A percentile compares a stretch with the other conserved stretches of the same genome.
Evolutionary conservation across 2,888 invertebrate genomes (phyloP).

Genomic region (Dynastes hyllus): DNA sequence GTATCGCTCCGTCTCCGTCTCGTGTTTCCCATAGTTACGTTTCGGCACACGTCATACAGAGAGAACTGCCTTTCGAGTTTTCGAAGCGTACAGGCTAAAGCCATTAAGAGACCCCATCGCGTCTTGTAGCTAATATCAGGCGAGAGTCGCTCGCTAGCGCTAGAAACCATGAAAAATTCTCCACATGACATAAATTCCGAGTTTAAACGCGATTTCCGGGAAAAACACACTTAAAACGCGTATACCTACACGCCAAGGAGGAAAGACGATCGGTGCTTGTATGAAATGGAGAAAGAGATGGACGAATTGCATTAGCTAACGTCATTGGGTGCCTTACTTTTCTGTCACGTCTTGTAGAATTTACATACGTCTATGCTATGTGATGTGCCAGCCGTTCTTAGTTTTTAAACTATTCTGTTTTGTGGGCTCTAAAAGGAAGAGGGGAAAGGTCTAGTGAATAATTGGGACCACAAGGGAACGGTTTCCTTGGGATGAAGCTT

Average conservation of each 20-base stretch:
- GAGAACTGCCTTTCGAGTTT: conserved; percentile 50
- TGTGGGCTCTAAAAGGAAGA: conserved; percentile 40
- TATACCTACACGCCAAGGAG: not conserved
- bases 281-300: not conserved
- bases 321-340: not conserved
- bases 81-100: conserved; percentile 54
- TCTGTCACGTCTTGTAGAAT: no score
- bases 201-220: conserved; percentile 66
- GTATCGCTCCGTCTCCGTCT: conserved; percentile 48
- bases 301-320: conserved; percentile 44
- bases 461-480: conserved; percentile 40
- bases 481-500: not conserved
- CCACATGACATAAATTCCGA: conserved; percentile 64
- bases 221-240: conserved; percentile 55
- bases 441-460: conserved; percentile 38
- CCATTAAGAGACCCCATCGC: conserved; percentile 67
- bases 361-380: not conserved
- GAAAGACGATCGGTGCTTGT: not conserved
- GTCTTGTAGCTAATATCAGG: conserved; percentile 65
- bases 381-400: not conserved
- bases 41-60: conserved; percentile 44
- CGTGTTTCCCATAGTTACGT: conserved; percentile 2
- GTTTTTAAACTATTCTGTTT: conserved; percentile 36
- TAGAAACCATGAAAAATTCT: conserved; percentile 67
- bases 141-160: conserved; percentile 58